These are phyloP conservation scores for Salvator merianae DNA, from an alignment of 2,113 vertebrate genomes.

Conservation along the genomic window DNA sequence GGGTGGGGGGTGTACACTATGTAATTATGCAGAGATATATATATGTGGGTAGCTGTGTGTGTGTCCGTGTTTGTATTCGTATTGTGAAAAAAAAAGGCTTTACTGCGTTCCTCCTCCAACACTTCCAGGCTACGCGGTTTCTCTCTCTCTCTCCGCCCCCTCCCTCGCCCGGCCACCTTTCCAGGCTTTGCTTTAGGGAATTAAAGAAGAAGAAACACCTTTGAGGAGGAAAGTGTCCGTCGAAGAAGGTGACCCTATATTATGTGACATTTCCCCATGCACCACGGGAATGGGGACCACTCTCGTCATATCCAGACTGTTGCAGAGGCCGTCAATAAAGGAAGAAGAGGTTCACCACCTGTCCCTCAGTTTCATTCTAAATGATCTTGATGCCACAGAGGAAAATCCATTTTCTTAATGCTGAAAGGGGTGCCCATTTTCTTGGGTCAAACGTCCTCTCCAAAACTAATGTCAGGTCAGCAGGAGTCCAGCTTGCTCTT, in stretches of 20 bases:
- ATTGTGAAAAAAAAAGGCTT: background rate
- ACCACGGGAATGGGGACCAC: too few relatives aligned
- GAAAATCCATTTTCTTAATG: background rate
- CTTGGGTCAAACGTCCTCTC: background rate
- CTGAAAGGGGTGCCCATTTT: background rate
- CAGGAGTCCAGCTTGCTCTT: background rate
- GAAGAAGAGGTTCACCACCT: too few relatives aligned
- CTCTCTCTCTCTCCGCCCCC: background rate
- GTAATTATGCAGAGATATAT: too few relatives aligned
- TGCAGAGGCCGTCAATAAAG: background rate
- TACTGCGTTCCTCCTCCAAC: background rate
- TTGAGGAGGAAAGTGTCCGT: too few relatives aligned
- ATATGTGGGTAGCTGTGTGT: too few relatives aligned
- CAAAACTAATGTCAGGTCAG: background rate
- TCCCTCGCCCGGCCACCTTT: background rate
- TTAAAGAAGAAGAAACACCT: too few relatives aligned
- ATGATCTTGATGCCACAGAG: background rate
- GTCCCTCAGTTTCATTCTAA: background rate
- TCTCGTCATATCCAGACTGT: too few relatives aligned
- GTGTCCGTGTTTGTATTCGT: too few relatives aligned
- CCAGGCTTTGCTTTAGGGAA: background rate
- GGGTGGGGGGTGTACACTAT: too few relatives aligned
- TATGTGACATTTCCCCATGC: too few relatives aligned
- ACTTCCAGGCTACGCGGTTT: conserved; percentile 1
- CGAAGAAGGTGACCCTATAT: too few relatives aligned